Evolutionary conservation across 2,113 vertebrate genomes (phyloP).

Genomic region (Nettapus auritus): DNA sequence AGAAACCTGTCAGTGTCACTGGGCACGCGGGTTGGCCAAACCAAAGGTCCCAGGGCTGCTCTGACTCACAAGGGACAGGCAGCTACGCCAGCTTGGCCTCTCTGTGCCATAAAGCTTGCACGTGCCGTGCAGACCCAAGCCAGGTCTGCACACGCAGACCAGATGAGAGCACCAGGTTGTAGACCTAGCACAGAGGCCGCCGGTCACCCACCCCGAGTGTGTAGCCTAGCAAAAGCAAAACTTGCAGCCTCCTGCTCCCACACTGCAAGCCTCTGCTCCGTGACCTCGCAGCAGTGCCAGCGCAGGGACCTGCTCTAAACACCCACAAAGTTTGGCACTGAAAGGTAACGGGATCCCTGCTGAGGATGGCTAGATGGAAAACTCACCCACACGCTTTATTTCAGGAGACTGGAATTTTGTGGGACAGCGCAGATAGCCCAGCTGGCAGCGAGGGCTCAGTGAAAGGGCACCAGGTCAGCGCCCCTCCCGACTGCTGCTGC

Average conservation of each 20-base stretch:
- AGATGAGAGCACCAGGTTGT: neutral
- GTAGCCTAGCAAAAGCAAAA: neutral
- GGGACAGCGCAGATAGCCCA: too few relatives aligned
- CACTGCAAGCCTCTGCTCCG: neutral
- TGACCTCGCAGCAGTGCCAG: rapidly evolving
- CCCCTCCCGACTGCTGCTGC: neutral
- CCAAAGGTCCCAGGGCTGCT: neutral
- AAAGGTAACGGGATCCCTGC: neutral
- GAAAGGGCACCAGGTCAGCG: neutral
- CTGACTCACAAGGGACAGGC: neutral
- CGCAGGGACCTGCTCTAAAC: rapidly evolving
- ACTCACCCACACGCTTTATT: rapidly evolving
- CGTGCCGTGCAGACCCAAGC: too few relatives aligned
- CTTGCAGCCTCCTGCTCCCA: neutral
- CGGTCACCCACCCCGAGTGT: too few relatives aligned
- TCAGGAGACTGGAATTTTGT: neutral
- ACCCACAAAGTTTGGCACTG: neutral
- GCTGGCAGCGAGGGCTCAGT: neutral
- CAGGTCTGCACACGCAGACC: neutral
- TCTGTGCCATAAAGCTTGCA: neutral
- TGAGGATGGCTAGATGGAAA: neutral
- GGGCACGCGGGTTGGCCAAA: neutral
- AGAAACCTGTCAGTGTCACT: neutral
- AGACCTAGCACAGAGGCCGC: neutral
- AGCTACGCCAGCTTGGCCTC: neutral